Percentiles rank a stretch among this genome's conserved stretches.
Conservation (phyloP, 2,888 invertebrate genomes). For the Bellardia pandia region DNA sequence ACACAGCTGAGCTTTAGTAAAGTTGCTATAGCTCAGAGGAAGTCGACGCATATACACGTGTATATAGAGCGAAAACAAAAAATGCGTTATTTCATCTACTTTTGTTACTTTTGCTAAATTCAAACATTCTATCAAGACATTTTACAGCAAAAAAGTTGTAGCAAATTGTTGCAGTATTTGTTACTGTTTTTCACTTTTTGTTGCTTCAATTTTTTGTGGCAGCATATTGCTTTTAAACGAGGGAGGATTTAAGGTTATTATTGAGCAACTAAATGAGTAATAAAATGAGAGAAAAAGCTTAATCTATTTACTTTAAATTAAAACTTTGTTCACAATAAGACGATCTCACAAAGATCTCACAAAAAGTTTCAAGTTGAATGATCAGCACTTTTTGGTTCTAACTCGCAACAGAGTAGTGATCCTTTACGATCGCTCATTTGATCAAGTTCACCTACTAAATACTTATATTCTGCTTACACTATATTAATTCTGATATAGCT, state of each 20-base stretch:
- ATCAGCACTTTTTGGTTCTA: no score
- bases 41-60: neutral
- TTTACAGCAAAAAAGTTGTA: constrained; percentile 67
- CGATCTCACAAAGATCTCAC: no score
- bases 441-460: no score
- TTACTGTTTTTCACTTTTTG: neutral
- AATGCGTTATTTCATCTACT: constrained; percentile 34
- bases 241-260: neutral
- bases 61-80: neutral
- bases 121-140: constrained; percentile 29
- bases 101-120: constrained; percentile 30
- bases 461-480: no score
- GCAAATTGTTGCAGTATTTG: constrained; percentile 51
- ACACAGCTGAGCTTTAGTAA: constrained; percentile 34
- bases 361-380: no score
- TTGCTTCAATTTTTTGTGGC: constrained; percentile 24
- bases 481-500: neutral
- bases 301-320: no score
- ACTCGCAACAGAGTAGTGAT: no score
- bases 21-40: constrained; percentile 9
- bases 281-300: no score
- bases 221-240: constrained; percentile 20
- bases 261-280: no score
- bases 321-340: no score
- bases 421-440: no score